A percentile compares a stretch with the other conserved stretches of the same genome.
phyloP scores from a whole-genome alignment of 2,888 invertebrate species.

The Entomobrya multifasciata region DNA sequence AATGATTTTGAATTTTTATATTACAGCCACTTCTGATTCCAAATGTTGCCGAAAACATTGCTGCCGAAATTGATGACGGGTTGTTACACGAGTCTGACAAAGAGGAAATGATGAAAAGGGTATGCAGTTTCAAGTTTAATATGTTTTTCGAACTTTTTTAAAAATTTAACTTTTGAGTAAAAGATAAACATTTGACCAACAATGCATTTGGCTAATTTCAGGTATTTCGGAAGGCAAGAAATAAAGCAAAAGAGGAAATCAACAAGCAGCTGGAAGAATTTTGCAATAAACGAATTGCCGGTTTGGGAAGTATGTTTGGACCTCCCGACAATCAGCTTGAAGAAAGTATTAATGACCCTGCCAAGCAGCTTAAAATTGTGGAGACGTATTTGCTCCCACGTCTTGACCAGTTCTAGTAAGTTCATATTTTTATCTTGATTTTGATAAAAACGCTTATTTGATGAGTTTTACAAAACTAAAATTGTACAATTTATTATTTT shows the following conservation, averaged over 20 bases:
- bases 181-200: too few species aligned
- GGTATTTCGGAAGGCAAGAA: constrained; percentile 93
- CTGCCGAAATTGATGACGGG: constrained; percentile 93
- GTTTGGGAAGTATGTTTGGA: constrained; percentile 94
- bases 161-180: too few species aligned
- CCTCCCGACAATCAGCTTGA: constrained; percentile 90
- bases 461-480: neutral
- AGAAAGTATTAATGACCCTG: constrained; percentile 90
- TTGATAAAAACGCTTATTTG: neutral
- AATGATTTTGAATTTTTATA: constrained; percentile 49
- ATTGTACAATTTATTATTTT: constrained; percentile 73
- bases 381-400: constrained; percentile 88
- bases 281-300: constrained; percentile 93
- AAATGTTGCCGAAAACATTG: constrained; percentile 92
- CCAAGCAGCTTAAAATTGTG: constrained; percentile 88
- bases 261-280: constrained; percentile 91
- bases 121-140: constrained; percentile 80
- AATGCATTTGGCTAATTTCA: constrained; percentile 78
- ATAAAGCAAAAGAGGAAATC: constrained; percentile 90
- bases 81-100: constrained; percentile 92
- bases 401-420: constrained; percentile 87
- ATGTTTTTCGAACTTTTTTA: neutral
- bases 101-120: constrained; percentile 92
- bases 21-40: constrained; percentile 89
- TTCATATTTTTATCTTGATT: constrained; percentile 81